Evolutionary conservation across 2,888 invertebrate species (phyloP), one percentile per base, ranked within the genome.

Genomic region (Lycia hirtaria): DNA sequence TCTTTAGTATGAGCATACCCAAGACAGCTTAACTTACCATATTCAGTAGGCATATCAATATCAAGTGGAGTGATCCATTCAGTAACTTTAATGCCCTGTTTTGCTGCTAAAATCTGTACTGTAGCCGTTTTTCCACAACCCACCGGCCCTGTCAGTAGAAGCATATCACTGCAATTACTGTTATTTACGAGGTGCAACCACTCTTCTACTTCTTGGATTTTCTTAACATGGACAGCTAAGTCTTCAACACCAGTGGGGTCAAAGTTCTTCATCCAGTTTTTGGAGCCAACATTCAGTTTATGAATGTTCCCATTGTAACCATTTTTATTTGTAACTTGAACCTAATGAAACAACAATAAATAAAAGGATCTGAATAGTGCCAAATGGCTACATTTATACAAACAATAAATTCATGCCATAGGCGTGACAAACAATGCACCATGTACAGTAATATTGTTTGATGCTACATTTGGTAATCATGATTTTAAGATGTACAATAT

Each of bases 51-150:
- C 58, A 93, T 88, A 52, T 94, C 94, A 68, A 94, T 93, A 81
- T 96, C 96, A 7, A 95, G 69, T 4, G 97, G 97, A 69, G 96
- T 97, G 19, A 95, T 94, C 98, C 98, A 98, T 83, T 98, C 97
- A 26, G 94, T 88, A 28, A 96, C 73, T 68, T 93, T 93, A 26
- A 93, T 84, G 22, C 92, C 88, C 61, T 95, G 81, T 68, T 95
- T 94, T 51, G 93, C 90, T 28, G 96, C 95, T 7, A 97, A 68
- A 6, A 94, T 92, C 55, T 91, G 93, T 0, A 97, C 69, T 0
- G 96, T 94, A 0, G 94, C 93, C 0, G 97, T 96, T 88, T 98
- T 98, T 0, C 97, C 97, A 76, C 94, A 94, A 0, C 98, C 98
- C 0, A 97, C 94, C 17, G 98, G 96, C 0, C 98, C 98, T 5